A percentile compares a stretch with the other conserved stretches of the same genome.
phyloP scores from a whole-genome alignment of 2,113 vertebrate genomes.

The Callaeas wilsoni region DNA sequence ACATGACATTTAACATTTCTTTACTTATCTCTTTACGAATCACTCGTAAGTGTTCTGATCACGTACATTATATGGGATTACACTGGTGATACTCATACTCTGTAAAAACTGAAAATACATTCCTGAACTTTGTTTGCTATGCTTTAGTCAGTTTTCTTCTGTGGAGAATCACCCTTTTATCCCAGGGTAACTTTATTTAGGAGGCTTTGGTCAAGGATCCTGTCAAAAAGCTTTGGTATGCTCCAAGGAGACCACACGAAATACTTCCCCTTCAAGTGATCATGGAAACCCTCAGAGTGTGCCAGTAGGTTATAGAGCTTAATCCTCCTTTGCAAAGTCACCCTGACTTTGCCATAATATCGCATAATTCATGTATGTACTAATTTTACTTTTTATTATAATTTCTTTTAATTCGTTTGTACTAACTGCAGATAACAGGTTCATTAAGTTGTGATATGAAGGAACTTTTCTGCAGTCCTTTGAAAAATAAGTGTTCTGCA shows the following conservation, averaged over 20 bases:
- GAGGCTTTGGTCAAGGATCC: background rate
- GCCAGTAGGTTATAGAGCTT: background rate
- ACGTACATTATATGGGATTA: background rate
- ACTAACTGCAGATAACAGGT: background rate
- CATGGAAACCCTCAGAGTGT: background rate
- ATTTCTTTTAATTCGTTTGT: background rate
- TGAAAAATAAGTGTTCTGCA: background rate
- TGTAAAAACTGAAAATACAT: background rate
- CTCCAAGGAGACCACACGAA: background rate
- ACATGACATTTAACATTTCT: background rate
- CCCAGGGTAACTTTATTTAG: background rate
- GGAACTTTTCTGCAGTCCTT: background rate
- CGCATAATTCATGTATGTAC: accelerated
- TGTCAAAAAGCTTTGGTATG: background rate
- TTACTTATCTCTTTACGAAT: background rate
- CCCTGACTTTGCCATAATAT: background rate
- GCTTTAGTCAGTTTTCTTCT: background rate
- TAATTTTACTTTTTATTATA: background rate
- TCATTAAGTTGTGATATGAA: background rate
- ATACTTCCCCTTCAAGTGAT: background rate
- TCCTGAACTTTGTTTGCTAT: background rate
- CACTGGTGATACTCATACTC: background rate
- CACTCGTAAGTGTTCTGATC: background rate
- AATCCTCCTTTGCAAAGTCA: background rate
- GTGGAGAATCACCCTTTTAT: background rate